Percentiles rank a stretch among this genome's conserved stretches.
Conservation (phyloP, 1,140 invertebrate species). For the Meloidogyne floridensis region DNA sequence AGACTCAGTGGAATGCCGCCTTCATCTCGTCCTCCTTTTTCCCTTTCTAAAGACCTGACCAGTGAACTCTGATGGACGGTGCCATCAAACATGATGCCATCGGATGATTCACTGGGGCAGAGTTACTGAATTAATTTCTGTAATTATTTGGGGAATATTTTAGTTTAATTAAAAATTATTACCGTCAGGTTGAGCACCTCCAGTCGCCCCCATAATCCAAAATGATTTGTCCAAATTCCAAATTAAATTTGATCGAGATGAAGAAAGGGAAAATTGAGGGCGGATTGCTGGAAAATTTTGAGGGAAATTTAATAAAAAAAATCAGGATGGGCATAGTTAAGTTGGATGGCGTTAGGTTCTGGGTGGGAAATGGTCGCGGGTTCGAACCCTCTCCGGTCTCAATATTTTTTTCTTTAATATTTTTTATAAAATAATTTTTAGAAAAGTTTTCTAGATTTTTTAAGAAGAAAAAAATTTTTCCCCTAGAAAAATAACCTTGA, state of each 20-base stretch:
- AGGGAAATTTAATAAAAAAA: no score
- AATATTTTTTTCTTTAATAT: background rate
- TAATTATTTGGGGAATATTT: slow-evolving; percentile 28
- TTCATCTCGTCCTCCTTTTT: no score
- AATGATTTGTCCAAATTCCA: slow-evolving; percentile 13
- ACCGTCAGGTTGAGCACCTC: slow-evolving; percentile 53
- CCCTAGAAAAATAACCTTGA: background rate
- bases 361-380: background rate
- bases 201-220: slow-evolving; percentile 13
- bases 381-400: no score
- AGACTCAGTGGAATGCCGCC: no score
- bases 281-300: background rate
- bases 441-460: no score
- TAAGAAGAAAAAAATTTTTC: background rate
- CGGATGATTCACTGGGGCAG: no score
- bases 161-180: slow-evolving; percentile 24
- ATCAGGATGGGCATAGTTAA: no score
- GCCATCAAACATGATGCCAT: no score
- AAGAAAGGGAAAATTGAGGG: slow-evolving; percentile 15
- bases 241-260: background rate
- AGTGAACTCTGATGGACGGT: no score
- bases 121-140: slow-evolving; percentile 52
- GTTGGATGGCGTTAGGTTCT: background rate
- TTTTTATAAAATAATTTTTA: background rate
- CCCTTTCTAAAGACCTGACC: no score